Base-by-base conservation (phyloP, 2,888 invertebrate species). In the Abrostola tripartita region DNA sequence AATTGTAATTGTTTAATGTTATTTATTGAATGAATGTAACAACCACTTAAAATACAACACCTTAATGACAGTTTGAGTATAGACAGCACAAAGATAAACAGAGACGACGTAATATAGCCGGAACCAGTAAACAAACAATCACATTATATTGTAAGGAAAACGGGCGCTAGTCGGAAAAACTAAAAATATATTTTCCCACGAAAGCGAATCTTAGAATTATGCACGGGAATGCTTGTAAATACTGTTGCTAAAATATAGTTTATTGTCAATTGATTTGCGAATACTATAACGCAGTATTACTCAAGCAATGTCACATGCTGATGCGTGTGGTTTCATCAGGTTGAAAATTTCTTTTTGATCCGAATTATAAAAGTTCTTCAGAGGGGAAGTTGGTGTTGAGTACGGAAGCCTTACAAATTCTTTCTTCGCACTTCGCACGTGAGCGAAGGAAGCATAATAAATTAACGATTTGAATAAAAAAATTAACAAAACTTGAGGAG, bases 161-260 rank as follows among this genome's bases (percentile, higher is more conserved):
- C 62, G 14, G 37, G 51, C 38, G 6, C 37, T 75, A 59, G 58
- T 59, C 52, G 63, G 76, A 78, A 78, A 66, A 42, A 69, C 81
- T 78, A 75, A 75, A 80, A 81, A 78, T 81, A 79, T 75, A 63
- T 61, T 61, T 62, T 70, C 55, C 66, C 50, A 37, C 47, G 54
- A 52, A 10, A 75, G 78, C 78, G 70, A 78, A 78, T 61, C 10
- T 61, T 41, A n/a, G 41, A 54, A 61, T 59, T 60, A 62, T 55
- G 57, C 49, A 51, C 44, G 44, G 44, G 24, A 47, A 47, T 24
- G 62, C 57, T 37, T 59, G 55, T 71, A 65, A 75, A 75, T 12
- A 49, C 40, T 37, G 57, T 55, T 52, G 37, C 5, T 8, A 24
- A 58, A 55, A 60, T 12, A 76, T 65, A 41, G 44, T 71, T 72